Evolutionary conservation across 2,888 invertebrate genomes (phyloP).

Genomic region (Pandemis cinnamomeana): DNA sequence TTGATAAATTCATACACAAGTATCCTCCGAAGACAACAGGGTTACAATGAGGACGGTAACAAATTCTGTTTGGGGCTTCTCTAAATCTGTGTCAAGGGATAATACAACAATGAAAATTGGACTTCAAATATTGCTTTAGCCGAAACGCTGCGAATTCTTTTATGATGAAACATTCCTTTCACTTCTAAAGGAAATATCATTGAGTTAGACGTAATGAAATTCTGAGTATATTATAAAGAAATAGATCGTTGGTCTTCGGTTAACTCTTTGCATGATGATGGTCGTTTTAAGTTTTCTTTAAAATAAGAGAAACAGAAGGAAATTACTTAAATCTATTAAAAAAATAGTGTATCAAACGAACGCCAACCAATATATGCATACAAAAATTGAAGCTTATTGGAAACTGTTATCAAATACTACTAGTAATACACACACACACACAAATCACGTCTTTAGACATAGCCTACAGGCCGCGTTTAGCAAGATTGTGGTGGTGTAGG

Average conservation of each 20-base stretch:
- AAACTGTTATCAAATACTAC: no score
- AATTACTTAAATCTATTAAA: not conserved
- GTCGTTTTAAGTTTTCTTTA: not conserved
- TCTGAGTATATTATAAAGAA: constrained; percentile 15
- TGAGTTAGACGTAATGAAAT: constrained; percentile 38
- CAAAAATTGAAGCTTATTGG: no score
- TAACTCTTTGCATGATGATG: not conserved
- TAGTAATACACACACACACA: no score
- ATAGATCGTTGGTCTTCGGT: not conserved
- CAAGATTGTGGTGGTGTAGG: no score
- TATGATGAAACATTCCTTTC: constrained; percentile 45
- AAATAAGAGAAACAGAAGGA: not conserved
- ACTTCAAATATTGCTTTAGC: constrained; percentile 59
- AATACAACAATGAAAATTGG: constrained; percentile 55
- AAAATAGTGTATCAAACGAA: not conserved
- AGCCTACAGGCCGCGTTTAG: no score
- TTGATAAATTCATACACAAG: constrained; percentile 50
- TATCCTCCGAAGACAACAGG: constrained; percentile 51
- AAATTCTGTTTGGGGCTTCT: constrained; percentile 53
- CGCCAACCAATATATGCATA: no score
- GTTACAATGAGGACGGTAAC: constrained; percentile 54
- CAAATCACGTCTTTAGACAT: no score
- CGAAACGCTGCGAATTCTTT: constrained; percentile 47
- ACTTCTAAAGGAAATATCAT: constrained; percentile 36
- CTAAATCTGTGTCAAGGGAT: constrained; percentile 57